These are phyloP conservation scores for Drosophila recens DNA, from an alignment of 2,888 invertebrate genomes.

Conservation along the genomic window DNA sequence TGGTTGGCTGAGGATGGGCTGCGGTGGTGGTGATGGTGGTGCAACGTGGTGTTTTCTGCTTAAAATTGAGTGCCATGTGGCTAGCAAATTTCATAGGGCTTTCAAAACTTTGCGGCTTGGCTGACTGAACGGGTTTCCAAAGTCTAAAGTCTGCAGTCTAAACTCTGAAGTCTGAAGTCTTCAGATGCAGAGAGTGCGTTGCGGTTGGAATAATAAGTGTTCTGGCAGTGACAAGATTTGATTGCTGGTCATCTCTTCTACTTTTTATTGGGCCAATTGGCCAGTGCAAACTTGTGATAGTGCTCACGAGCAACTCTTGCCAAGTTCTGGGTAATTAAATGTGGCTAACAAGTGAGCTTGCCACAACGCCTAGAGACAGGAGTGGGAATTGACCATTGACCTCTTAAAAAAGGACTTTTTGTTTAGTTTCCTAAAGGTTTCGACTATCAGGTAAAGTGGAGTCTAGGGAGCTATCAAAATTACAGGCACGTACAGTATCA, in stretches of 20 bases:
- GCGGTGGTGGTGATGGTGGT: constrained; percentile 7
- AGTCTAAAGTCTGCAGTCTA: constrained; percentile 20
- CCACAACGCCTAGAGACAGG: constrained; percentile 15
- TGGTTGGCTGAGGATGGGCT: constrained; percentile 7
- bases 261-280: constrained; percentile 25
- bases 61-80: constrained; percentile 77
- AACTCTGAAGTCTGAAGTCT: constrained; percentile 5
- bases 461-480: constrained; percentile 66
- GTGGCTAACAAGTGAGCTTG: constrained; percentile 29
- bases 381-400: neutral
- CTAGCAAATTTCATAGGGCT: constrained; percentile 74
- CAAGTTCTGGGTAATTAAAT: constrained; percentile 39
- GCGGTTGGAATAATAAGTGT: constrained; percentile 56
- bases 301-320: constrained; percentile 14
- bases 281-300: constrained; percentile 44
- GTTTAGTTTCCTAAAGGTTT: neutral
- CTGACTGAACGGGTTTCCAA: constrained; percentile 23
- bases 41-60: constrained; percentile 43
- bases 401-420: neutral
- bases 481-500: constrained; percentile 83
- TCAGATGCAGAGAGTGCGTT: constrained; percentile 35
- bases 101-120: constrained; percentile 76
- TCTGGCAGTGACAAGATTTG: constrained; percentile 46
- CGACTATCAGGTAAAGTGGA: constrained; percentile 2
- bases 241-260: constrained; percentile 37